phyloP scores from a whole-genome alignment of 2,113 vertebrate species.

The Chloroceryle aenea region DNA sequence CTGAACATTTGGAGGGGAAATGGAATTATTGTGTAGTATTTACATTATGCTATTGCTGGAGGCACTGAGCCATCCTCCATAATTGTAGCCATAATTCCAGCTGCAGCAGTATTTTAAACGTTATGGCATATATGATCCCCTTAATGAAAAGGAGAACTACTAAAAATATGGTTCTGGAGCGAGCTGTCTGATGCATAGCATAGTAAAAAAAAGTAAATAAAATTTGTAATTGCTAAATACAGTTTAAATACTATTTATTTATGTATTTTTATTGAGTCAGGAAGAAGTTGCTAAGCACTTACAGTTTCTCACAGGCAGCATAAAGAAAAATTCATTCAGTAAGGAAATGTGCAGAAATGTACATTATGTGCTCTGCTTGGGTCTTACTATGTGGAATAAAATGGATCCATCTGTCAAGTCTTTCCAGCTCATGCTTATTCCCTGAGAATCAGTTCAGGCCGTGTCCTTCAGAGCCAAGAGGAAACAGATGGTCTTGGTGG shows the following conservation, averaged over 20 bases:
- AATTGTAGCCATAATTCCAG: background rate
- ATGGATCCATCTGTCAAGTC: background rate
- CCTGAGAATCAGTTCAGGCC: background rate
- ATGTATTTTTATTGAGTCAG: background rate
- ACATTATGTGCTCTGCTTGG: background rate
- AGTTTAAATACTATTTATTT: background rate
- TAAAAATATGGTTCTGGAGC: background rate
- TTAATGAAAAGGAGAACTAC: background rate
- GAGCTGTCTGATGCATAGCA: background rate
- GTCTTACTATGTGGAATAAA: rapidly evolving
- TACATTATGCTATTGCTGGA: background rate
- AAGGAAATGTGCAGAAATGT: background rate
- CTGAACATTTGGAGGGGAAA: background rate
- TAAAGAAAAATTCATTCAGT: background rate
- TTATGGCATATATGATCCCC: background rate
- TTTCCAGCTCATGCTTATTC: background rate
- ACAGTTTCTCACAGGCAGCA: background rate
- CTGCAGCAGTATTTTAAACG: background rate
- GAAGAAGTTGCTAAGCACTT: background rate
- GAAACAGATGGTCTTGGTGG: background rate
- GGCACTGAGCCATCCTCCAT: background rate
- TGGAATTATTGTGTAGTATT: background rate
- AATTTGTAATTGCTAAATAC: background rate
- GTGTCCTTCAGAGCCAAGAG: background rate
- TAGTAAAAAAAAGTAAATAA: background rate